Percentiles rank a stretch among this genome's conserved stretches.
Evolutionary conservation across 1,140 invertebrate genomes (phyloP).

Genomic region (Procambarus virginalis): DNA sequence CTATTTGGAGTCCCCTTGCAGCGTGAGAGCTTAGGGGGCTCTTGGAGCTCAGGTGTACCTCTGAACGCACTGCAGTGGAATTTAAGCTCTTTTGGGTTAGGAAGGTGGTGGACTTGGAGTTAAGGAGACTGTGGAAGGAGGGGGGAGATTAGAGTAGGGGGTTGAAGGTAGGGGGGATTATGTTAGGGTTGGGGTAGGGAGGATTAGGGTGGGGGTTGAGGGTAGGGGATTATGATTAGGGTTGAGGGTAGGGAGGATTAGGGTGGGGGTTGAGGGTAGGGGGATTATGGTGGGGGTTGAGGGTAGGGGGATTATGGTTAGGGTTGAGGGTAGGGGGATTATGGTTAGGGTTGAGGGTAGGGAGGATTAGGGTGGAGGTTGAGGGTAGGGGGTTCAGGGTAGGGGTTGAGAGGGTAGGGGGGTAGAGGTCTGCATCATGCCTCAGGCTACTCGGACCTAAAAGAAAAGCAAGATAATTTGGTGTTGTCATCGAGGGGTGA

Average conservation of each 20-base stretch:
- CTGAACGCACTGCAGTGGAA: too few relatives aligned
- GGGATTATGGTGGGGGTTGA: not conserved
- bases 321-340: not conserved
- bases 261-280: not conserved
- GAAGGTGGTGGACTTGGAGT: not conserved
- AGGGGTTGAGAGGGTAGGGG: not conserved
- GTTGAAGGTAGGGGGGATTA: too few relatives aligned
- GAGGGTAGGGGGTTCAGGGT: not conserved
- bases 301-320: not conserved
- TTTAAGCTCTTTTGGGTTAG: too few relatives aligned
- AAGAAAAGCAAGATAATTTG: constrained; percentile 18
- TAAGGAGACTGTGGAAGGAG: too few relatives aligned
- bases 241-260: not conserved
- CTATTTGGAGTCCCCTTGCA: too few relatives aligned
- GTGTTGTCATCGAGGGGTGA: not conserved
- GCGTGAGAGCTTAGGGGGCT: too few relatives aligned
- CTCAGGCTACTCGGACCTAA: not conserved
- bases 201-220: too few relatives aligned
- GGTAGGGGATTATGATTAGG: not conserved
- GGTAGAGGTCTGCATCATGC: not conserved
- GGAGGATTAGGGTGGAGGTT: not conserved
- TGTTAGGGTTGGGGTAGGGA: too few relatives aligned
- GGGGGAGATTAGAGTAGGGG: too few relatives aligned
- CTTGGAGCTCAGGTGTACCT: too few relatives aligned
- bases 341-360: not conserved